A percentile compares a stretch with the other conserved stretches of the same genome.
These are phyloP conservation scores for Chelidonichthys spinosus DNA, from an alignment of 2,797 vertebrate genomes.

Conservation along the genomic window DNA sequence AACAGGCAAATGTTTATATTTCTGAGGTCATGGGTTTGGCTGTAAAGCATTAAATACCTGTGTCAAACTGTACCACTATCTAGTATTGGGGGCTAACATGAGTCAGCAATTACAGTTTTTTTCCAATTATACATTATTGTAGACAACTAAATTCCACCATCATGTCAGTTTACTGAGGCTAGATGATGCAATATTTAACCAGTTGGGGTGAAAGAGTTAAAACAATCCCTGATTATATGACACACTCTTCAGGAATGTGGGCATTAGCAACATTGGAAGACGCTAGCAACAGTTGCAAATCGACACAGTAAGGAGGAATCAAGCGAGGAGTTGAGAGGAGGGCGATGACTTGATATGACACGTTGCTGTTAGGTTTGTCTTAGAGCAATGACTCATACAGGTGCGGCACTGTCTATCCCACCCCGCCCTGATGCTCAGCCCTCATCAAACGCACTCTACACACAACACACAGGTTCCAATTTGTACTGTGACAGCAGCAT, in stretches of 20 bases:
- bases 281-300: conserved; percentile 62
- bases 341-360: conserved; percentile 71
- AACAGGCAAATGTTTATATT: conserved; percentile 64
- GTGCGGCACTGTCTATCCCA: conserved; percentile 44
- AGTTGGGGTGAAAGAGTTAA: conserved; percentile 55
- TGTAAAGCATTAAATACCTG: conserved; percentile 53
- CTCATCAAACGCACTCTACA: conserved; percentile 23
- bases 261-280: conserved; percentile 64
- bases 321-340: conserved; percentile 54
- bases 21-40: conserved; percentile 67
- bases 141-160: conserved; percentile 11
- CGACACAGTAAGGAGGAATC: conserved; percentile 55
- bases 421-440: conserved; percentile 49
- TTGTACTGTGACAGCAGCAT: conserved; percentile 39
- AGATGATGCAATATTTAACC: conserved; percentile 6
- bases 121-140: conserved; percentile 1
- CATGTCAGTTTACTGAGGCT: conserved; percentile 12
- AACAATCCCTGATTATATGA: conserved; percentile 61
- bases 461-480: conserved; percentile 38
- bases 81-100: conserved; percentile 14
- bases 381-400: conserved; percentile 66
- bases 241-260: conserved; percentile 70
- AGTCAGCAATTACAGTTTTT: conserved; percentile 14
- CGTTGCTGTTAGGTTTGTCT: conserved; percentile 61
- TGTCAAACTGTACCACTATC: conserved; percentile 43